phyloP scores from a whole-genome alignment of 2,888 invertebrate species.

The Ophraella communa region DNA sequence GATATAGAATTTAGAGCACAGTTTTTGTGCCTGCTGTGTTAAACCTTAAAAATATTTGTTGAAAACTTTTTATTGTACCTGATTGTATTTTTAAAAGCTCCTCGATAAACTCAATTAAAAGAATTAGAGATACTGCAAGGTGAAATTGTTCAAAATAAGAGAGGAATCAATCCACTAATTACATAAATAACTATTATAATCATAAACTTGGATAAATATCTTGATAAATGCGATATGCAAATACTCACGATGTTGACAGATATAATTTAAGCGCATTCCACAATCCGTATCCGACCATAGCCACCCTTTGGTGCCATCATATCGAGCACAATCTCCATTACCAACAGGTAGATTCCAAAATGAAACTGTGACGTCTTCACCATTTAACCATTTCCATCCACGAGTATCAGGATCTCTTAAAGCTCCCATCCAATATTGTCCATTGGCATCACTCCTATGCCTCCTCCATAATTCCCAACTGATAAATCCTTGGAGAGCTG shows the following conservation, averaged over 20 bases:
- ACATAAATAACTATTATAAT: too few relatives aligned
- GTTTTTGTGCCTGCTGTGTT: too few relatives aligned
- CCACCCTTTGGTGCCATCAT: slow-evolving; percentile 93
- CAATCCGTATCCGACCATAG: slow-evolving; percentile 94
- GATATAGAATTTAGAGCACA: too few relatives aligned
- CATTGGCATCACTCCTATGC: slow-evolving; percentile 87
- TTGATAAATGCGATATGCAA: too few relatives aligned
- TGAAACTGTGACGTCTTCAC: slow-evolving; percentile 86
- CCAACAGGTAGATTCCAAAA: slow-evolving; percentile 91
- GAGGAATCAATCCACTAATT: too few relatives aligned
- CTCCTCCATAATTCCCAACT: slow-evolving; percentile 94
- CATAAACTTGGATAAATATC: too few relatives aligned
- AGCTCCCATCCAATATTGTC: slow-evolving; percentile 95
- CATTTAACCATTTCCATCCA: slow-evolving; percentile 90
- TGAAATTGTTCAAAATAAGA: too few relatives aligned
- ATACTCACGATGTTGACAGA: slow-evolving; percentile 90
- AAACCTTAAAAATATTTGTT: too few relatives aligned
- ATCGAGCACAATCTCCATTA: slow-evolving; percentile 84
- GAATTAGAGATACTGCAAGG: too few relatives aligned
- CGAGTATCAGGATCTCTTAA: slow-evolving; percentile 69
- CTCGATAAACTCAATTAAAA: too few relatives aligned
- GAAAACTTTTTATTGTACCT: too few relatives aligned
- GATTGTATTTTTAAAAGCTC: too few relatives aligned
- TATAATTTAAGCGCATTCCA: slow-evolving; percentile 82
- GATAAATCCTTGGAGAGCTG: slow-evolving; percentile 91